phyloP scores from a whole-genome alignment of 2,797 vertebrate species.

The Silurus aristotelis region DNA sequence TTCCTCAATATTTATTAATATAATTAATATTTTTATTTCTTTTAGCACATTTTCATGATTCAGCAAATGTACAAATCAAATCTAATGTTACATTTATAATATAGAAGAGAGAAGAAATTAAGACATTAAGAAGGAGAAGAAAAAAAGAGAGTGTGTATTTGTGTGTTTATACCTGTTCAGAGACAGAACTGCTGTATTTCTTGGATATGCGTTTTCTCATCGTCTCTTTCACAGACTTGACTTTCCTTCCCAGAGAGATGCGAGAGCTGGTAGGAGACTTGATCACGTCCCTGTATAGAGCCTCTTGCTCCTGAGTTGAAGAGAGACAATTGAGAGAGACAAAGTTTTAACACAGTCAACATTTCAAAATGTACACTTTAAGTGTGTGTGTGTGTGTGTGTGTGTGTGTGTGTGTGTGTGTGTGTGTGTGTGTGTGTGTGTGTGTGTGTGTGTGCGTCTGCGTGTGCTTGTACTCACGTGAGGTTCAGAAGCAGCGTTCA shows the following conservation, averaged over 20 bases:
- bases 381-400: background rate
- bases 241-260: constrained; percentile 97
- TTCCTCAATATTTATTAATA: no score
- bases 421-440: background rate
- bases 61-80: background rate
- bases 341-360: background rate
- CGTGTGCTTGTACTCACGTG: constrained; percentile 76
- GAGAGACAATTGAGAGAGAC: background rate
- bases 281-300: constrained; percentile 90
- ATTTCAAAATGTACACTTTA: background rate
- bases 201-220: constrained; percentile 99
- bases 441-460: background rate
- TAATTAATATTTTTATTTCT: no score
- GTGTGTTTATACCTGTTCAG: constrained; percentile 84
- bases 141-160: background rate
- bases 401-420: background rate
- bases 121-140: background rate
- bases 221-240: constrained; percentile 98
- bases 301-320: constrained; percentile 89
- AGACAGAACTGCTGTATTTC: constrained; percentile 90
- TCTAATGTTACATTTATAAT: background rate
- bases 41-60: no score
- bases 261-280: constrained; percentile 93
- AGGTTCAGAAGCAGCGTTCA: constrained; percentile 79
- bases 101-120: background rate